Base-by-base conservation (phyloP, 2,888 invertebrate species). In the Drosophila merina region DNA sequence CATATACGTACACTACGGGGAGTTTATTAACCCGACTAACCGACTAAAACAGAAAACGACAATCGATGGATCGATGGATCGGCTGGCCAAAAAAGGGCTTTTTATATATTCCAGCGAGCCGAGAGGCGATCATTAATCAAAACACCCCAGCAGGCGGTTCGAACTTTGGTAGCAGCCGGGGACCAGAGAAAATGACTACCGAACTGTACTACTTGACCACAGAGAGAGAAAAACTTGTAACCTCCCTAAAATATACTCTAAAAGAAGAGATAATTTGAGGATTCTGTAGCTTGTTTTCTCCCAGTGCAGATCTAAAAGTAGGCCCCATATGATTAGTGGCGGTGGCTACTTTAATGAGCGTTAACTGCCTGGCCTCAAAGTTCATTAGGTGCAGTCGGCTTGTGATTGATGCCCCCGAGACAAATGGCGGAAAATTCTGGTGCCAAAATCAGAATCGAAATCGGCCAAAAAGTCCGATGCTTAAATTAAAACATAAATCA, bases 261-360 rank as follows among this genome's bases (percentile, higher is more conserved):
- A 31, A 14, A 55, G 44, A 28, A 28, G 10, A 33, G 6, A 14
- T 20, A 3, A 14, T 14, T 14, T 14, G 14, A 14, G 14, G 14
- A 14, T 14, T 14, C 14, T 14, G 14, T 14, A 1, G 14, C 14
- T 8, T 14, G 30, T 57, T 60, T 60, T 28, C n/a, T n/a, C 25
- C 3, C n/a, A 20, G 60, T 62, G 31, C 14, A 38, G 9, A 9
- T 20, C 57, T 30, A 47, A 47, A 12, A 56, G 64, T 66, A 62
- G 52, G 63, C 59, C 52, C 76, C 60, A 63, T 63, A 75, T 81
- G 86, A 86, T 83, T 86, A 86, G 83, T 79, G 82, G 80, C 77
- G 74, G 71, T 84, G 79, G 81, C 77, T 75, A 82, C 79, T 81
- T 84, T 87, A 87, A 84, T 84, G 84, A 84, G 87, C 84, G 86